Percentiles rank a stretch among this genome's conserved stretches.
Conservation (phyloP, 2,113 vertebrate genomes). For the Gadus macrocephalus region DNA sequence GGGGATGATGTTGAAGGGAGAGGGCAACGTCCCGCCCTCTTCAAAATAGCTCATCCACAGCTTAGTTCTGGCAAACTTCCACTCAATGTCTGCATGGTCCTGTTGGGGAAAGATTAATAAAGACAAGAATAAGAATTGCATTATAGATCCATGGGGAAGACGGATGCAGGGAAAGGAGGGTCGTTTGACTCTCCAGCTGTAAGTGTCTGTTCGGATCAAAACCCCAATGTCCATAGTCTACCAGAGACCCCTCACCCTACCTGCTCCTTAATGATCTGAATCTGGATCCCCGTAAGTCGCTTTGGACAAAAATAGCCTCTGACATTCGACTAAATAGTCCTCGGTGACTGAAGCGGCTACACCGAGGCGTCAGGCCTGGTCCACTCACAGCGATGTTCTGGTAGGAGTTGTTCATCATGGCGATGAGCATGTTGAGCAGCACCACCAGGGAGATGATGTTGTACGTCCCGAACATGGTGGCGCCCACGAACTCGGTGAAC, state of each 20-base stretch:
- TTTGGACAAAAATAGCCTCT: no score
- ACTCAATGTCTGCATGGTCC: constrained; percentile 98
- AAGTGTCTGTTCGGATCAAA: no score
- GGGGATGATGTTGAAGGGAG: constrained; percentile 95
- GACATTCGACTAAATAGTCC: background rate
- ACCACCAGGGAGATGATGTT: constrained; percentile 96
- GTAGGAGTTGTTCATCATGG: constrained; percentile 99
- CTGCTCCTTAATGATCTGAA: no score
- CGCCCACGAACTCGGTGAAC: constrained; percentile 94
- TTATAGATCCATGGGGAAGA: no score
- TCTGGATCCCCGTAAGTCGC: background rate
- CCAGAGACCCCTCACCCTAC: no score
- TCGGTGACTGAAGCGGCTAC: background rate
- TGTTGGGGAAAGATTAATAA: constrained; percentile 44
- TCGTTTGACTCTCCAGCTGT: no score
- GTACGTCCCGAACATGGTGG: constrained; percentile 97
- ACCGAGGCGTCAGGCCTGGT: background rate
- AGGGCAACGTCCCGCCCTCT: constrained; percentile 93
- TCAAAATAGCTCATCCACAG: constrained; percentile 99
- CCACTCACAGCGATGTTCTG: constrained; percentile 95
- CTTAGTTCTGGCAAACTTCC: constrained; percentile 98
- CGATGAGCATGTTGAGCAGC: constrained; percentile 98
- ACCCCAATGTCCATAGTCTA: no score
- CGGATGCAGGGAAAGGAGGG: no score
- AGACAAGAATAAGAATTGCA: no score